Percentiles rank a stretch among this genome's conserved stretches.
phyloP scores from a whole-genome alignment of 2,113 vertebrate species.

The Sarotherodon lohbergeri region DNA sequence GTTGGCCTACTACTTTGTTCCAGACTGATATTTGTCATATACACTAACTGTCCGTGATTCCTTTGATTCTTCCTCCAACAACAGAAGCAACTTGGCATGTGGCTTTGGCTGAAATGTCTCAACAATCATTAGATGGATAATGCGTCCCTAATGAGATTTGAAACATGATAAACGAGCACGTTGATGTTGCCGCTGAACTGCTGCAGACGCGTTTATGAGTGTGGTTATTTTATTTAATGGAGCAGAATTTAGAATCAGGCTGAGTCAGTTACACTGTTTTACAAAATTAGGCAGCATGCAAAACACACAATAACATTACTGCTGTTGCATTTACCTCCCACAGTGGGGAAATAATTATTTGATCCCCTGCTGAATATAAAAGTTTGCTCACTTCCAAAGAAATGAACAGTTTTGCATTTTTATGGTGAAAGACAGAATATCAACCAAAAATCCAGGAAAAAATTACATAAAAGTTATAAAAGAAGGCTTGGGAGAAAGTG shows the following conservation, averaged over 20 bases:
- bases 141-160: not conserved
- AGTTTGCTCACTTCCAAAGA: not conserved
- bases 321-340: not conserved
- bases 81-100: not conserved
- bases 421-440: not conserved
- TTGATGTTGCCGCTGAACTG: not conserved
- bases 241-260: not conserved
- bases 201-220: not conserved
- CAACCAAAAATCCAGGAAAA: not conserved
- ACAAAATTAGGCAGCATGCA: not conserved
- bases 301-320: not conserved
- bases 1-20: not conserved
- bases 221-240: not conserved
- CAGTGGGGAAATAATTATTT: not conserved
- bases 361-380: not conserved
- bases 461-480: not conserved
- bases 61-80: not conserved
- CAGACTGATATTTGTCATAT: not conserved
- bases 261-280: not conserved
- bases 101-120: not conserved
- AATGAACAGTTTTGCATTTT: not conserved
- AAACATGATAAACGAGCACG: not conserved
- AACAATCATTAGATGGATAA: not conserved
- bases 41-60: not conserved
- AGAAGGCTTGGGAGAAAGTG: not conserved